Evolutionary conservation across 2,797 vertebrate species (phyloP).

Genomic region (Silurus lanzhouensis): DNA sequence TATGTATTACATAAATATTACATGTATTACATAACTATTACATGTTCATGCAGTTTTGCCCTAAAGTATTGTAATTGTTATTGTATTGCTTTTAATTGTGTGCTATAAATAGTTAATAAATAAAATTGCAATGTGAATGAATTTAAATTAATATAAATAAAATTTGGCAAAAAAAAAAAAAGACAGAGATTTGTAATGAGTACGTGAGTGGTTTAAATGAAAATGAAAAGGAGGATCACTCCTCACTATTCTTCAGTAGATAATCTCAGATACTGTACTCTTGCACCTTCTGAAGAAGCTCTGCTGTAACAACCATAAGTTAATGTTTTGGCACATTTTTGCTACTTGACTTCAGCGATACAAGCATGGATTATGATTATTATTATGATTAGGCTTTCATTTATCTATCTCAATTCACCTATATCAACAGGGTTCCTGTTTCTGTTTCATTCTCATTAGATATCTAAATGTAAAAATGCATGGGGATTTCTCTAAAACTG

Average conservation of each 20-base stretch:
- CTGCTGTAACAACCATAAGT: background rate
- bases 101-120: background rate
- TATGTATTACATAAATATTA: no score
- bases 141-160: background rate
- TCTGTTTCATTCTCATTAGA: background rate
- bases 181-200: background rate
- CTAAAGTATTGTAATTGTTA: background rate
- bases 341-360: background rate
- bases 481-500: background rate
- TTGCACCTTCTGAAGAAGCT: no score
- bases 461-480: background rate
- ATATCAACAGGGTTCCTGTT: background rate
- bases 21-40: no score
- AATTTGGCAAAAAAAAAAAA: background rate
- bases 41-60: no score
- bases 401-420: background rate
- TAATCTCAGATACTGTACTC: background rate
- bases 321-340: background rate
- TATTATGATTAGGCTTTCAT: background rate
- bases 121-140: background rate
- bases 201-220: background rate
- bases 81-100: no score
- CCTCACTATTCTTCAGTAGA: background rate
- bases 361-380: background rate
- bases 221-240: no score